These are phyloP conservation scores for Chrysolina americana DNA, from an alignment of 2,888 invertebrate species.

Conservation along the genomic window DNA sequence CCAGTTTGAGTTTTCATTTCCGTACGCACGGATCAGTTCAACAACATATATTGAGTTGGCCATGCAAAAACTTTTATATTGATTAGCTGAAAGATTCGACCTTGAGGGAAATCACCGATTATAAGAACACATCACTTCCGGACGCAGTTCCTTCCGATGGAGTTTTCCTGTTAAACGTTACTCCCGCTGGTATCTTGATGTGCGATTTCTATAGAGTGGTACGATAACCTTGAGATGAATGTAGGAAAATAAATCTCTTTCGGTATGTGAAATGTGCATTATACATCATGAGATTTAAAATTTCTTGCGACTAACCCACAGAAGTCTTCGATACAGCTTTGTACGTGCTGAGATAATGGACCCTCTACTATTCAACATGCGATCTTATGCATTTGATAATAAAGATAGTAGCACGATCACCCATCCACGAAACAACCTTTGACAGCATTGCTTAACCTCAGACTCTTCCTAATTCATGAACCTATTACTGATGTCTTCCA, in stretches of 20 bases:
- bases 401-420: too few relatives aligned
- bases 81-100: slow-evolving; percentile 27
- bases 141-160: slow-evolving; percentile 46
- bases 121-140: slow-evolving; percentile 36
- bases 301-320: too few relatives aligned
- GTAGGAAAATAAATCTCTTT: neutral
- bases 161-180: slow-evolving; percentile 43
- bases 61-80: slow-evolving; percentile 16
- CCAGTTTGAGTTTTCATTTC: neutral
- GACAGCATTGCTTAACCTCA: too few relatives aligned
- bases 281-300: too few relatives aligned
- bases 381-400: too few relatives aligned
- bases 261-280: too few relatives aligned
- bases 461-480: too few relatives aligned
- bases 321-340: too few relatives aligned
- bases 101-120: slow-evolving; percentile 40
- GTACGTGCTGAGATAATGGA: too few relatives aligned
- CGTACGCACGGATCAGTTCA: neutral
- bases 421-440: too few relatives aligned
- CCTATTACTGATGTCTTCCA: too few relatives aligned
- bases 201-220: neutral
- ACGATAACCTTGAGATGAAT: neutral
- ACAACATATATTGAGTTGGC: neutral
- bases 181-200: slow-evolving; percentile 43
- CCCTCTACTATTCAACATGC: too few relatives aligned